Evolutionary conservation across 2,113 vertebrate genomes (phyloP).

Genomic region (Osmerus eperlanus): DNA sequence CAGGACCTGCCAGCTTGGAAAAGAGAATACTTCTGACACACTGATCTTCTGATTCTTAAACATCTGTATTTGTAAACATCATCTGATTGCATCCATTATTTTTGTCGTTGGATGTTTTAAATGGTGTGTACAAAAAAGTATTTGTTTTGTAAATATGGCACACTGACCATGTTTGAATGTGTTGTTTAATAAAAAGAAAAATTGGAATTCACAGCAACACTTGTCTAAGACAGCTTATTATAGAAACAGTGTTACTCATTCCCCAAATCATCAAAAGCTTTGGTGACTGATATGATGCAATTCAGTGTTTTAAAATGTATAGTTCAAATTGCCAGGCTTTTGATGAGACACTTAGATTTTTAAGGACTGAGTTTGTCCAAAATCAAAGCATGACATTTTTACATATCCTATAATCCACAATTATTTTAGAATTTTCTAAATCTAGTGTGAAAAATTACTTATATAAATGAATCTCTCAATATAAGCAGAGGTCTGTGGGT

Average conservation of each 20-base stretch:
- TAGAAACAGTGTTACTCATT: background rate
- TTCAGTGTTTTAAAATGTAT: no score
- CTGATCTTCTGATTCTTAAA: background rate
- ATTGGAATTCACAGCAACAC: slow-evolving; percentile 53
- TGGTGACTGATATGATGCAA: no score
- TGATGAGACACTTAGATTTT: background rate
- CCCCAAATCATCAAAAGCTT: background rate
- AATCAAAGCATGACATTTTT: no score
- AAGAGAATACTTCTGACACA: slow-evolving; percentile 69
- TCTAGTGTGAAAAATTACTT: no score
- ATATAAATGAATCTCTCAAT: no score
- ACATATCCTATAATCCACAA: no score
- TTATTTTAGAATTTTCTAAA: no score
- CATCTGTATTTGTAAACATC: slow-evolving; percentile 2
- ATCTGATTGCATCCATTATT: slow-evolving; percentile 5
- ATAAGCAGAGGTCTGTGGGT: no score
- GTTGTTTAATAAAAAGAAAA: slow-evolving; percentile 57
- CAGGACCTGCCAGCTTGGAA: slow-evolving; percentile 73
- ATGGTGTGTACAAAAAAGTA: slow-evolving; percentile 22
- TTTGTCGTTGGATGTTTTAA: slow-evolving; percentile 14
- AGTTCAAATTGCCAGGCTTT: no score
- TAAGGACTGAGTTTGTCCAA: background rate
- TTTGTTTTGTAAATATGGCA: slow-evolving; percentile 52
- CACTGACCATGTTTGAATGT: slow-evolving; percentile 43
- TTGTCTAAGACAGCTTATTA: slow-evolving; percentile 1